Percentiles rank a stretch among this genome's conserved stretches.
Conservation (phyloP, 2,797 vertebrate species). For the Acipenser ruthenus region DNA sequence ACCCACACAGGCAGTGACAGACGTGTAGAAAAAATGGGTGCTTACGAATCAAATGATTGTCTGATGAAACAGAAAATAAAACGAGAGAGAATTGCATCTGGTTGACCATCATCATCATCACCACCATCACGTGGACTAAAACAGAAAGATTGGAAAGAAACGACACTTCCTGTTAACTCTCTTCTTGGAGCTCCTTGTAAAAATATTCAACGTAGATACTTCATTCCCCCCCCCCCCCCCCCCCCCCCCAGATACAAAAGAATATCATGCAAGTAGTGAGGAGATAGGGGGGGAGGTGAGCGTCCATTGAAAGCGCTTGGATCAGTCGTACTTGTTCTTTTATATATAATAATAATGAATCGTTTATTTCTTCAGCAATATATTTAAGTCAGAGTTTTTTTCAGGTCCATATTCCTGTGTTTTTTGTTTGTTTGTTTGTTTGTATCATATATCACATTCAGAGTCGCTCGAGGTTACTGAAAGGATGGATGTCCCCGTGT, state of each 20-base stretch:
- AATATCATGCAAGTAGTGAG: constrained; percentile 62
- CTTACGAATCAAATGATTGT: constrained; percentile 84
- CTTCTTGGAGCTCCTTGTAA: constrained; percentile 60
- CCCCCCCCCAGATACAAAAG: constrained; percentile 62
- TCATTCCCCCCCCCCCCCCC: constrained; percentile 3
- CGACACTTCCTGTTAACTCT: constrained; percentile 59
- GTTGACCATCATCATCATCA: constrained; percentile 27
- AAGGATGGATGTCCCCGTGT: constrained; percentile 94
- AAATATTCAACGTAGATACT: constrained; percentile 26
- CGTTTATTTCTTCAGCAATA: constrained; percentile 72
- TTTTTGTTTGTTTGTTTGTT: constrained; percentile 52
- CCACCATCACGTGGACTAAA: constrained; percentile 48
- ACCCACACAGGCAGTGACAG: constrained; percentile 99
- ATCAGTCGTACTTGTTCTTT: constrained; percentile 66
- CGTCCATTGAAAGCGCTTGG: constrained; percentile 69
- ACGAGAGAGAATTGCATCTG: constrained; percentile 59
- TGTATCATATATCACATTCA: constrained; percentile 98
- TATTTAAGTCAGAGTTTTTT: constrained; percentile 56
- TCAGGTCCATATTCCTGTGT: constrained; percentile 77
- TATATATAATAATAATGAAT: constrained; percentile 60
- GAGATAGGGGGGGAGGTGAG: constrained; percentile 45
- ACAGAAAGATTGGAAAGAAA: constrained; percentile 47
- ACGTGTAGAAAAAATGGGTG: constrained; percentile 79
- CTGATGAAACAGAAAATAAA: constrained; percentile 64
- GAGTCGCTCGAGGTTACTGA: constrained; percentile 98